Percentiles rank a stretch among this genome's conserved stretches.
Conservation (phyloP, 2,888 invertebrate genomes). For the Polietes domitor region DNA sequence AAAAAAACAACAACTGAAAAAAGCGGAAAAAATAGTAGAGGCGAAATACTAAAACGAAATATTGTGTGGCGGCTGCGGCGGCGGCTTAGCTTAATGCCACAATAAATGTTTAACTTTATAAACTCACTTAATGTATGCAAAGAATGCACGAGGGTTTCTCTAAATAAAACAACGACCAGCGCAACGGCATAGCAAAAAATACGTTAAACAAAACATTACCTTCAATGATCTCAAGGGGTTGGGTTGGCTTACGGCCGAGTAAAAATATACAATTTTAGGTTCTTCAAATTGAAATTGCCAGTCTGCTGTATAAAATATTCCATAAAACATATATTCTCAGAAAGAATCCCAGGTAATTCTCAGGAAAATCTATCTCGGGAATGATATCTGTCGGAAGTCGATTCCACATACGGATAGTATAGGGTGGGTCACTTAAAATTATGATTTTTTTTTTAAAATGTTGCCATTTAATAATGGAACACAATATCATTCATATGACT, state of each 20-base stretch:
- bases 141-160: constrained; percentile 54
- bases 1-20: not conserved
- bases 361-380: no score
- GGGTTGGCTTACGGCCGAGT: not conserved
- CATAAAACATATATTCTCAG: no score
- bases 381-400: no score
- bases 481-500: no score
- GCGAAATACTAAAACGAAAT: constrained; percentile 8
- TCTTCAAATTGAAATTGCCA: not conserved
- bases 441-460: no score
- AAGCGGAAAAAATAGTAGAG: no score
- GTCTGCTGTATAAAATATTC: no score
- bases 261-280: not conserved
- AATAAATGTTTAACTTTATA: constrained; percentile 63
- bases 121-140: constrained; percentile 66
- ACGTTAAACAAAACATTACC: constrained; percentile 44
- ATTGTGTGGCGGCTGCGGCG: constrained; percentile 23
- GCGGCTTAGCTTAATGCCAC: constrained; percentile 60
- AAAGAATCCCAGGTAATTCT: no score
- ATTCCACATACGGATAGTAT: no score
- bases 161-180: constrained; percentile 44
- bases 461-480: no score
- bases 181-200: constrained; percentile 3
- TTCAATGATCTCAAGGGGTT: constrained; percentile 43
- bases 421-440: no score